Conservation (phyloP, 2,888 invertebrate species). For the Volucella inflata region DNA sequence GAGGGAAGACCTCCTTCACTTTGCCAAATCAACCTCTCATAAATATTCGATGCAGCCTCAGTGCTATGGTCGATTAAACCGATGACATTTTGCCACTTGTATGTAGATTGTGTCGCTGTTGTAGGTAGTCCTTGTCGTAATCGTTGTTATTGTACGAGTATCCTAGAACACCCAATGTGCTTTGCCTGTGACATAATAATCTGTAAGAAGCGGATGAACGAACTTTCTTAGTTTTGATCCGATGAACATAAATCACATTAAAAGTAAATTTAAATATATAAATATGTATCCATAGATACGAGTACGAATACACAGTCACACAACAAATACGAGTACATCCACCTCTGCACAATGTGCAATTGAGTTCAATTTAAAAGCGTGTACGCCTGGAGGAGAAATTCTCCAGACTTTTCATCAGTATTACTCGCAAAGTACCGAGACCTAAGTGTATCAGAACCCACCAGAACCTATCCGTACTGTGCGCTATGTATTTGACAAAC, state of each 20-base stretch:
- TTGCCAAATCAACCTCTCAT: constrained; percentile 50
- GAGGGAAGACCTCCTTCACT: constrained; percentile 5
- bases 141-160: too few species aligned
- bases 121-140: constrained; percentile 21
- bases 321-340: too few species aligned
- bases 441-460: constrained; percentile 47
- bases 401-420: too few species aligned
- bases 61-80: constrained; percentile 69
- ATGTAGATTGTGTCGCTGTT: constrained; percentile 48
- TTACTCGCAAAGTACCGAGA: too few species aligned
- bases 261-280: constrained; percentile 51
- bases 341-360: too few species aligned
- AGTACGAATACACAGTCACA: too few species aligned
- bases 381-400: too few species aligned
- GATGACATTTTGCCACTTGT: constrained; percentile 70
- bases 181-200: constrained; percentile 43
- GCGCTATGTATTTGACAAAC: constrained; percentile 14
- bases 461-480: neutral
- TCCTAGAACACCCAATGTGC: too few species aligned
- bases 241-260: constrained; percentile 61
- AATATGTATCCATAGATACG: neutral
- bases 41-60: constrained; percentile 71
- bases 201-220: constrained; percentile 54
- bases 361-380: too few species aligned
- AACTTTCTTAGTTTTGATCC: constrained; percentile 52